Conservation (phyloP, 2,797 vertebrate genomes). For the Pitangus sulphuratus region DNA sequence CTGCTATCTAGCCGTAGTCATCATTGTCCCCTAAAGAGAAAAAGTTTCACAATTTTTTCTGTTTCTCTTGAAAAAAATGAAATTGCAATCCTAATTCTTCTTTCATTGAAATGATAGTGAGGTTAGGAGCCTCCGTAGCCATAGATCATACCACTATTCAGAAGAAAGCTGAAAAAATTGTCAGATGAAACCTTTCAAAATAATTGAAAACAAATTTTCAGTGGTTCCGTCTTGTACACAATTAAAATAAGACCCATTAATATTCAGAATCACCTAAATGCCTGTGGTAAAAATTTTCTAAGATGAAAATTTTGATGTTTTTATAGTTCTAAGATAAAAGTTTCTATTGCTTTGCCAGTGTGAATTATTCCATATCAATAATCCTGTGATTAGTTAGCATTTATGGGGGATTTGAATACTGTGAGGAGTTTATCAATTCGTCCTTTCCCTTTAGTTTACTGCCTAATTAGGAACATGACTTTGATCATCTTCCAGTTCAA, state of each 20-base stretch:
- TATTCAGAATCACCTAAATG: not conserved
- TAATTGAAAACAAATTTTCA: not conserved
- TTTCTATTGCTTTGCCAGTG: not conserved
- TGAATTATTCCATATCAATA: not conserved
- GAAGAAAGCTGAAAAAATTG: not conserved
- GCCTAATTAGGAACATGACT: not conserved
- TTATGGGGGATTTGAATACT: not conserved
- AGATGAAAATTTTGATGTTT: not conserved
- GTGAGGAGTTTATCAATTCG: not conserved
- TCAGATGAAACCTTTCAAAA: not conserved
- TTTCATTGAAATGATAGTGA: not conserved
- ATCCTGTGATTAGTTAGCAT: not conserved
- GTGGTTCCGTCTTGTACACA: not conserved
- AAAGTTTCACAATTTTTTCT: not conserved
- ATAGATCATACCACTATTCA: not conserved
- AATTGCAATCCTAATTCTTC: not conserved
- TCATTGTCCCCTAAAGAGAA: not conserved
- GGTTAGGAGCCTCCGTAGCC: not conserved
- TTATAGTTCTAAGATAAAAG: not conserved
- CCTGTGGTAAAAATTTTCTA: not conserved
- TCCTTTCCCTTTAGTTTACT: not conserved
- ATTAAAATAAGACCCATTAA: not conserved
- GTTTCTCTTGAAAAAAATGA: not conserved
- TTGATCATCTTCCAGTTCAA: conserved; percentile 1
- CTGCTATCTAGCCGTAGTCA: not conserved